Evolutionary conservation across 2,888 invertebrate genomes (phyloP).

Genomic region (Desoria tigrina): DNA sequence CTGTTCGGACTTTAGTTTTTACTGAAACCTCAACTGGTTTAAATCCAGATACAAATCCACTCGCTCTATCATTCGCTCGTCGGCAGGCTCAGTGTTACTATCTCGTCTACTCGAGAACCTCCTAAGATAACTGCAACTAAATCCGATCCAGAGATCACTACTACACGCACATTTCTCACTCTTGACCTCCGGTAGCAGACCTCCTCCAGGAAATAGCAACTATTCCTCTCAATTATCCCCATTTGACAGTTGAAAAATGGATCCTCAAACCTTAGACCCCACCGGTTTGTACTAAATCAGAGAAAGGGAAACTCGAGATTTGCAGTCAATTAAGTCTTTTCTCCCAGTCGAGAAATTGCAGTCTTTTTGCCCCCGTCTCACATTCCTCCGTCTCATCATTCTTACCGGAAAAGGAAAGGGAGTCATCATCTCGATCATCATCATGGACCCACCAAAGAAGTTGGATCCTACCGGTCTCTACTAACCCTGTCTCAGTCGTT

Average conservation of each 20-base stretch:
- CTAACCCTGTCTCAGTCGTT: slow-evolving; percentile 22
- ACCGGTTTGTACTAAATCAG: slow-evolving; percentile 49
- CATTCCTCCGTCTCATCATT: no score
- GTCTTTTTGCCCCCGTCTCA: no score
- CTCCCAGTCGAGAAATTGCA: no score
- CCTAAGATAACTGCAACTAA: not conserved
- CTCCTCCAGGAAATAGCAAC: no score
- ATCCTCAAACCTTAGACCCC: slow-evolving; percentile 52
- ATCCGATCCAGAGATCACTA: not conserved
- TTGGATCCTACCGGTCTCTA: slow-evolving; percentile 52
- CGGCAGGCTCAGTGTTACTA: not conserved
- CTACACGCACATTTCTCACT: not conserved
- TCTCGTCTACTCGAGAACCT: slow-evolving; percentile 2
- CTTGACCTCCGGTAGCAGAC: no score
- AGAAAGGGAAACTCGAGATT: not conserved
- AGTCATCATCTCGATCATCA: slow-evolving; percentile 29
- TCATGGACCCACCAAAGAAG: slow-evolving; percentile 50
- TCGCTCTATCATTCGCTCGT: not conserved
- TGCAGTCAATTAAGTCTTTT: not conserved
- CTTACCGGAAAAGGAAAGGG: not conserved
- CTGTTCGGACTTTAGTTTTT: slow-evolving; percentile 44
- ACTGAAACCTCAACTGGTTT: slow-evolving; percentile 26
- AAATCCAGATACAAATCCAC: not conserved
- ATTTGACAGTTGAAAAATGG: slow-evolving; percentile 17
- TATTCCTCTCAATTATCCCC: no score